phyloP scores from a whole-genome alignment of 1,140 invertebrate genomes.

The Megathymus violae region DNA sequence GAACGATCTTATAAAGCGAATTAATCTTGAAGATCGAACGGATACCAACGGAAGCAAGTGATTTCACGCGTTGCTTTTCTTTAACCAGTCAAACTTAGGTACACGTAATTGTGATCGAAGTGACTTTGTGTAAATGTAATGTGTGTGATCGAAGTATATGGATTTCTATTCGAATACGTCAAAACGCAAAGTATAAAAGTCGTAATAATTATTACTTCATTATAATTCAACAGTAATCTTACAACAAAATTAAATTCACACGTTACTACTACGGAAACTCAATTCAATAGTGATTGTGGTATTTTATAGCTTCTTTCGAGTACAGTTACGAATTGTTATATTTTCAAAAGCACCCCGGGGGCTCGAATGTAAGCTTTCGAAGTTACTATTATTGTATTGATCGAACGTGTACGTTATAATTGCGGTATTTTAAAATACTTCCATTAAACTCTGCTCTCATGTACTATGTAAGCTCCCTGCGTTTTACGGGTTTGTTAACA shows the following conservation, averaged over 20 bases:
- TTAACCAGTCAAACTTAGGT: too few species aligned
- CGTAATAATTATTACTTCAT: background rate
- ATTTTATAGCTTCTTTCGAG: constrained; percentile 3
- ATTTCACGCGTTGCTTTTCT: too few species aligned
- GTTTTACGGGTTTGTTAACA: too few species aligned
- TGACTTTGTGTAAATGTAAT: too few species aligned
- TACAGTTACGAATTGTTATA: constrained; percentile 22
- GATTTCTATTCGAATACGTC: background rate
- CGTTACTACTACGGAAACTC: constrained; percentile 2
- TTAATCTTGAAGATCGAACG: too few species aligned
- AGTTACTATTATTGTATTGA: constrained; percentile 1
- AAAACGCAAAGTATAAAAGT: background rate
- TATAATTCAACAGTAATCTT: constrained; percentile 8
- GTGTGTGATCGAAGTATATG: too few species aligned
- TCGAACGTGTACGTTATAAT: background rate
- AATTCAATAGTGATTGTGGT: constrained; percentile 14
- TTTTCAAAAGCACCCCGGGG: constrained; percentile 32
- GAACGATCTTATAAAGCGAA: too few species aligned
- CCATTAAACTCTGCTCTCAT: background rate
- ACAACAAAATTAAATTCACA: constrained; percentile 14
- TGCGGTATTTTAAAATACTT: background rate
- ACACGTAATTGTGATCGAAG: too few species aligned
- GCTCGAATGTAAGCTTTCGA: constrained; percentile 16
- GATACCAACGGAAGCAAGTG: too few species aligned
- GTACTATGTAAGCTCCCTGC: too few species aligned